These are phyloP conservation scores for Caerostris extrusa DNA, from an alignment of 1,140 invertebrate genomes.

Conservation along the genomic window DNA sequence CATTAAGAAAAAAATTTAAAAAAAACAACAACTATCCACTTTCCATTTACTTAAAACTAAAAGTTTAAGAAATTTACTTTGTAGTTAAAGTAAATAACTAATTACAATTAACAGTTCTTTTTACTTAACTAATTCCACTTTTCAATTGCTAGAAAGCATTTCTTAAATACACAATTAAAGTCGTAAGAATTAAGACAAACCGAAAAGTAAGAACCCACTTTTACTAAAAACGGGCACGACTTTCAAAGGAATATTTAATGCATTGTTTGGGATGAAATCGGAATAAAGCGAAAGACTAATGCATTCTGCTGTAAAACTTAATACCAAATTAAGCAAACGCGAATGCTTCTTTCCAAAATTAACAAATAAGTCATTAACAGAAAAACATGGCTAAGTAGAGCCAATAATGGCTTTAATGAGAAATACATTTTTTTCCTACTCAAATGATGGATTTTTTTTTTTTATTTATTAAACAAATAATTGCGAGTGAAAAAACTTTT, in stretches of 20 bases:
- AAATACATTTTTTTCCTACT: constrained; percentile 29
- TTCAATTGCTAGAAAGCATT: constrained; percentile 26
- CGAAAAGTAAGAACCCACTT: constrained; percentile 34
- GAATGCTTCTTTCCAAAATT: constrained; percentile 62
- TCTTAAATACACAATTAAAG: constrained; percentile 49
- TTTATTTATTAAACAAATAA: constrained; percentile 68
- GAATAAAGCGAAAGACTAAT: constrained; percentile 39
- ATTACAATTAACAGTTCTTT: background rate
- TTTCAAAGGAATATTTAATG: constrained; percentile 43
- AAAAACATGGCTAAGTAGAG: constrained; percentile 69
- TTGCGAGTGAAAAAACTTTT: constrained; percentile 56
- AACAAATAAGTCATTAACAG: constrained; percentile 75
- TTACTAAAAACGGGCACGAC: constrained; percentile 24
- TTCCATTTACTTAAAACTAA: background rate
- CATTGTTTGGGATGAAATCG: constrained; percentile 45
- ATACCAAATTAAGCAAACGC: constrained; percentile 63
- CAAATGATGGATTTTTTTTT: constrained; percentile 63
- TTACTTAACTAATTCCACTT: background rate
- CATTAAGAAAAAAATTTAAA: background rate
- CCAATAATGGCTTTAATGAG: constrained; percentile 75
- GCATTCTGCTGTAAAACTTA: constrained; percentile 55
- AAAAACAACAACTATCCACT: background rate
- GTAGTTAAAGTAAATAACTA: constrained; percentile 14
- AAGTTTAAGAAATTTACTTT: background rate
- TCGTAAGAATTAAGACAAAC: background rate